These are phyloP conservation scores for Prietella phreatophila DNA, from an alignment of 2,113 vertebrate species.

Conservation along the genomic window DNA sequence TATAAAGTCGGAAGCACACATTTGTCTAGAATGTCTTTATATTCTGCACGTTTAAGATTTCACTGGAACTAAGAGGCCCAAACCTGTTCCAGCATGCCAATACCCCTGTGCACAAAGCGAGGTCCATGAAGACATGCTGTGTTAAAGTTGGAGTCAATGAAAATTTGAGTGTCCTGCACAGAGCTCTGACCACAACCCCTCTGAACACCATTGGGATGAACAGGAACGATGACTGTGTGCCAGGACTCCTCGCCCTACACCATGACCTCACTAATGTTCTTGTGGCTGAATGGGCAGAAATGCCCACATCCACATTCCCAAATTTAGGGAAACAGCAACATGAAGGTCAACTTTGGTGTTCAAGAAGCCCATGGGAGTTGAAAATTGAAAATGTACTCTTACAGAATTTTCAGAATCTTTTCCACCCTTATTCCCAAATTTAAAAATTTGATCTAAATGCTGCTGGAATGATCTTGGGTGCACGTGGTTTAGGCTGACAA, in stretches of 20 bases:
- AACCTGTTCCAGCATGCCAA: not conserved
- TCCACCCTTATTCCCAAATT: not conserved
- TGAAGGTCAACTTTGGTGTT: not conserved
- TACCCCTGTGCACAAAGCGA: not conserved
- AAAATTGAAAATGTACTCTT: not conserved
- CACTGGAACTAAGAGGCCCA: not conserved
- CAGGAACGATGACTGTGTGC: not conserved
- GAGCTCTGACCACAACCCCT: not conserved
- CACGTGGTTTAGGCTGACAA: constrained; percentile 27
- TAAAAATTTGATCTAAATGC: not conserved
- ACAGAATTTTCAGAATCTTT: not conserved
- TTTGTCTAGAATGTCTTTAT: not conserved
- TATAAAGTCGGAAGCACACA: not conserved
- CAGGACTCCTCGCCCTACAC: not conserved
- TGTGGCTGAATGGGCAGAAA: not conserved
- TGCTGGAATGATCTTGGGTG: not conserved
- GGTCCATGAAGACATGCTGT: not conserved
- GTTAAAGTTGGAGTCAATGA: not conserved
- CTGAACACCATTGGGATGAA: not conserved
- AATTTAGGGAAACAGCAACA: not conserved
- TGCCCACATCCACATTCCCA: not conserved
- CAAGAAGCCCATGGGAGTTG: not conserved
- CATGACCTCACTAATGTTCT: not conserved
- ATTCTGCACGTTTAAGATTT: not conserved
- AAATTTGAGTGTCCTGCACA: not conserved